phyloP scores from a whole-genome alignment of 2,888 invertebrate genomes.

The Eristalis arbustorum region DNA sequence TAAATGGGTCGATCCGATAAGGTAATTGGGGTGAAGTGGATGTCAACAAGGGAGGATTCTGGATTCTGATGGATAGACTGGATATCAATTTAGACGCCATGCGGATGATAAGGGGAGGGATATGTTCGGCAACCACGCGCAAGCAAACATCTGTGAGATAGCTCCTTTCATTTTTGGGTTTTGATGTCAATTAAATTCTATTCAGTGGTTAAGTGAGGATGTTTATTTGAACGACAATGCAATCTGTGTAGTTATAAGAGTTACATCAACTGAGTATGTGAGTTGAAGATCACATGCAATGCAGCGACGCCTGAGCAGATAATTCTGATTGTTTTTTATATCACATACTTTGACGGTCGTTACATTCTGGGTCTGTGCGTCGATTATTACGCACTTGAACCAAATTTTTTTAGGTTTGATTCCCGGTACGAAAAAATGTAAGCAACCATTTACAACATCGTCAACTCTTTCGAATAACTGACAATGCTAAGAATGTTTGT shows the following conservation, averaged over 20 bases:
- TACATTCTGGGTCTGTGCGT: too few species aligned
- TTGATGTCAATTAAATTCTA: slow-evolving; percentile 55
- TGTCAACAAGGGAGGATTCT: slow-evolving; percentile 66
- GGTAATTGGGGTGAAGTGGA: slow-evolving; percentile 79
- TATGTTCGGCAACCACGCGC: background rate
- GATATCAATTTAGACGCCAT: slow-evolving; percentile 66
- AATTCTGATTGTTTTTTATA: too few species aligned
- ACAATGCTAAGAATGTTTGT: too few species aligned
- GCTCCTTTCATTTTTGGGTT: background rate
- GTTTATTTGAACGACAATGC: background rate
- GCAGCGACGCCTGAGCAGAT: too few species aligned
- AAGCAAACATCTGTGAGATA: slow-evolving; percentile 13
- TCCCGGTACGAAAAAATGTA: too few species aligned
- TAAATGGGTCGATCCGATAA: slow-evolving; percentile 78
- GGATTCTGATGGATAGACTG: slow-evolving; percentile 61
- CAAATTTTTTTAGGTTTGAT: too few species aligned
- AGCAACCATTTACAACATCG: too few species aligned
- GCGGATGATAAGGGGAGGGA: slow-evolving; percentile 41
- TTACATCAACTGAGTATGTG: background rate
- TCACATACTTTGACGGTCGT: too few species aligned
- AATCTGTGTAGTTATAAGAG: background rate
- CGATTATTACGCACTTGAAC: too few species aligned
- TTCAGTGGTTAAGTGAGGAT: slow-evolving; percentile 56
- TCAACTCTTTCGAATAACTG: too few species aligned
- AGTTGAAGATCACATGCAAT: too few species aligned